A percentile compares a stretch with the other conserved stretches of the same genome.
phyloP scores from a whole-genome alignment of 2,797 vertebrate species.

The Garrulus glandarius region DNA sequence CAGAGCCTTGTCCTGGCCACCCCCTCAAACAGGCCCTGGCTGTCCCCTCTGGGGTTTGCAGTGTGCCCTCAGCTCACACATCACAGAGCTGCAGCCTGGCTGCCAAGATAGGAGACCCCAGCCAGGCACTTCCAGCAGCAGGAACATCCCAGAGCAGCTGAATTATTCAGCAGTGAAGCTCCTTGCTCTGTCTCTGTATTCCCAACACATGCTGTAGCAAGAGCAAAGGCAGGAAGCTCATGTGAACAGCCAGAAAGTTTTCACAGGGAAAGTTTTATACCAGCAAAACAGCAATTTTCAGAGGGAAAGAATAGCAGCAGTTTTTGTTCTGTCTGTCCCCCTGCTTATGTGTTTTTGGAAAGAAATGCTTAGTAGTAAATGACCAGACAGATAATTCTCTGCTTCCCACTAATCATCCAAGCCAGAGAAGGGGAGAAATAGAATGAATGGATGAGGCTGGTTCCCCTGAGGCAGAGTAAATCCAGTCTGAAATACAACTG shows the following conservation, averaged over 20 bases:
- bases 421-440: slow-evolving; percentile 17
- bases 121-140: rapidly evolving
- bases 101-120: neutral
- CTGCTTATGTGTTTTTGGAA: neutral
- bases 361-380: slow-evolving; percentile 32
- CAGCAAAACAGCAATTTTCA: neutral
- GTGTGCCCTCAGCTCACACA: neutral
- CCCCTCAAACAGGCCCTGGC: neutral
- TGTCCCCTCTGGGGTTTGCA: neutral
- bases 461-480: slow-evolving; percentile 23
- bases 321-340: neutral
- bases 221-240: neutral
- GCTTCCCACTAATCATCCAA: slow-evolving; percentile 8
- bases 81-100: neutral
- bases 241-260: slow-evolving; percentile 13
- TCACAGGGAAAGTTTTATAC: neutral
- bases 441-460: slow-evolving; percentile 40
- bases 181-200: neutral
- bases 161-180: slow-evolving; percentile 32
- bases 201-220: neutral
- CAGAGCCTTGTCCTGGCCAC: neutral
- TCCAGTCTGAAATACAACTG: slow-evolving; percentile 42
- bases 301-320: neutral
- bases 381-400: slow-evolving; percentile 41
- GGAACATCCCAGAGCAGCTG: neutral